Base-by-base conservation (phyloP, 2,113 vertebrate species). In the Emydocephalus ijimae region DNA sequence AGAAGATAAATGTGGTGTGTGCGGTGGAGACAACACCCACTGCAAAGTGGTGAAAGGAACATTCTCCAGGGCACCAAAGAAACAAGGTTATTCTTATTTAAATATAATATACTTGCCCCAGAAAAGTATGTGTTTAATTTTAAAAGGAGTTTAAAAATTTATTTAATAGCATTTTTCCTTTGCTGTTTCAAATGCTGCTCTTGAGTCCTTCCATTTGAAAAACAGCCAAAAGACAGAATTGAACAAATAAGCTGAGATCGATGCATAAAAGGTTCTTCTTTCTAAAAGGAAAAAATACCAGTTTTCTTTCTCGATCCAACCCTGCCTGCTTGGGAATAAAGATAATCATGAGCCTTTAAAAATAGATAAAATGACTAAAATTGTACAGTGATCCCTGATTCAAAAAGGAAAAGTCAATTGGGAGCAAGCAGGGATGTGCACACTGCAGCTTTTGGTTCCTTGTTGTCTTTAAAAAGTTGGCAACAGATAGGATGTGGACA, bases 1-100 rank as follows among this genome's bases (percentile, higher is more conserved):
- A 95, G 99, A 99, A 91, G 99, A 99, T 96, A 99, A 99, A 94
- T 99, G 99, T 55, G 99, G 99, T 7, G 97, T 99, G 92, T 99
- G 99, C 92, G 99, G 98, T 69, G 99, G 99, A 61, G 98, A 99
- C 97, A 99, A 98, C 96, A 98, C 98, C 91, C 99, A 98, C 95
- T 99, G 99, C 97, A 99, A 99, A 95, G 98, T 98, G 95, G 97
- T 99, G 95, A 99, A 99, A 96, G 98, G 98, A 94, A 98, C 98
- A 0, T 98, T 99, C 97, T 98, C 98, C 29, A 98, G 98, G 88
- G 90, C 97, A 1, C 98, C 98, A 91, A 99, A 99, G 97, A 99
- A 98, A 95, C 98, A 98, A 96, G 98, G 99, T 99, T 93, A 95
- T 97, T 94, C 52, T 10, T 1, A 61, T 87, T 54, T 23, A 20